Evolutionary conservation across 2,888 invertebrate genomes (phyloP).

Genomic region (Dolomedes plantarius): DNA sequence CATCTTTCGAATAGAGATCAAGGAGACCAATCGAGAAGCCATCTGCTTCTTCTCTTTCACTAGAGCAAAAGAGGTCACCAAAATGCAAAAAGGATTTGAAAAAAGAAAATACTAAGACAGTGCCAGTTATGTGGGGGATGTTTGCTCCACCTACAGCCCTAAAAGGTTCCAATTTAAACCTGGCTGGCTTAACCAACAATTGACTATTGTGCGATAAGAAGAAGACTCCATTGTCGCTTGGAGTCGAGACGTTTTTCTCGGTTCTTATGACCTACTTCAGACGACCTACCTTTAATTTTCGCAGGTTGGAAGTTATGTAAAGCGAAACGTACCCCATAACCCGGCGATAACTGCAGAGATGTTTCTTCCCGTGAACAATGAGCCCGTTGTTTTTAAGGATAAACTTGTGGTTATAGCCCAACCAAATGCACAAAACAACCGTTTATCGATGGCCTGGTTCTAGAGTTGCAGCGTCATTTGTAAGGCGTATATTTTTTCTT

Average conservation of each 20-base stretch:
- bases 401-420: neutral
- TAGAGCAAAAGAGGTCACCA: neutral
- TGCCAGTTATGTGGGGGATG: conserved; percentile 6
- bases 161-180: conserved; percentile 41
- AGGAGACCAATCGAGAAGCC: neutral
- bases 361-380: neutral
- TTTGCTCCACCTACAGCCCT: conserved; percentile 1
- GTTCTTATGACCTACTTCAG: conserved; percentile 31
- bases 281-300: conserved; percentile 31
- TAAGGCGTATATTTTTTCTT: too few species aligned
- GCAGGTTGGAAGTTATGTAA: conserved; percentile 16
- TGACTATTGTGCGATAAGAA: conserved; percentile 27
- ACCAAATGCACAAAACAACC: neutral
- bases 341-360: conserved; percentile 7
- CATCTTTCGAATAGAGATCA: neutral
- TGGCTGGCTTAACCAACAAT: conserved; percentile 35
- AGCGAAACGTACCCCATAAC: neutral
- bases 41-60: neutral
- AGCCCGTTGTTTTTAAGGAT: neutral
- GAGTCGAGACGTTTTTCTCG: conserved; percentile 22
- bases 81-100: neutral
- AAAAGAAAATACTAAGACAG: neutral
- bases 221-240: conserved; percentile 14
- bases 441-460: neutral
- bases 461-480: neutral